phyloP scores from a whole-genome alignment of 2,113 vertebrate species.

The Archilochus colubris region DNA sequence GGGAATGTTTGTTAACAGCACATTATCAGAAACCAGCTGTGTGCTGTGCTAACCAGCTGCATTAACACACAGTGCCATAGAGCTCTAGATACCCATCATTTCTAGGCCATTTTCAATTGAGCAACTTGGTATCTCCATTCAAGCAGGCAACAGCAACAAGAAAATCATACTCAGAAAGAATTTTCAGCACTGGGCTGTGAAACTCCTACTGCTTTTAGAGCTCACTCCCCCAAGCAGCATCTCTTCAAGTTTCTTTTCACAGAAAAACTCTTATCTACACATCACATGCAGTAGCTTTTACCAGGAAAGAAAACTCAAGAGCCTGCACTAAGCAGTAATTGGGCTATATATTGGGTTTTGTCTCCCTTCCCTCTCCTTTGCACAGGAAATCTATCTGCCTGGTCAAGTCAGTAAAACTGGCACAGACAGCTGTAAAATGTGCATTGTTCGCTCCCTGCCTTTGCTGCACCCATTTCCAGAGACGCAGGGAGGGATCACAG shows the following conservation, averaged over 20 bases:
- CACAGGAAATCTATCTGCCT: background rate
- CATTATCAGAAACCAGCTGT: background rate
- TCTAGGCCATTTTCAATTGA: background rate
- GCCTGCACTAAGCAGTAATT: background rate
- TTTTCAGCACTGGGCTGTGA: background rate
- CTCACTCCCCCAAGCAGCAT: background rate
- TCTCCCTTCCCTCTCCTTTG: background rate
- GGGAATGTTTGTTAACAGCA: background rate
- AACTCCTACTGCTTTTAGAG: background rate
- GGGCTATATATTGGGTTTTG: background rate
- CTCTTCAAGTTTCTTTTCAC: background rate
- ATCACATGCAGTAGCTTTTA: constrained; percentile 32
- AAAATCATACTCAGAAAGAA: background rate
- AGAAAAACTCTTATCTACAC: constrained; percentile 27
- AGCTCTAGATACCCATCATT: background rate
- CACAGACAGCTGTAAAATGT: background rate
- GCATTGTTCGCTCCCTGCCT: background rate
- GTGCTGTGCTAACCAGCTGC: background rate
- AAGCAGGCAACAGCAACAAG: background rate
- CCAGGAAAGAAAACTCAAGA: background rate
- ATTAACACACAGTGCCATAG: background rate
- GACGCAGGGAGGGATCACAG: background rate
- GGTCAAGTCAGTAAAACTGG: too few species aligned
- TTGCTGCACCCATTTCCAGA: background rate
- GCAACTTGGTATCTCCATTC: background rate